phyloP scores from a whole-genome alignment of 2,888 invertebrate species.

The Luperina nickerlii region DNA sequence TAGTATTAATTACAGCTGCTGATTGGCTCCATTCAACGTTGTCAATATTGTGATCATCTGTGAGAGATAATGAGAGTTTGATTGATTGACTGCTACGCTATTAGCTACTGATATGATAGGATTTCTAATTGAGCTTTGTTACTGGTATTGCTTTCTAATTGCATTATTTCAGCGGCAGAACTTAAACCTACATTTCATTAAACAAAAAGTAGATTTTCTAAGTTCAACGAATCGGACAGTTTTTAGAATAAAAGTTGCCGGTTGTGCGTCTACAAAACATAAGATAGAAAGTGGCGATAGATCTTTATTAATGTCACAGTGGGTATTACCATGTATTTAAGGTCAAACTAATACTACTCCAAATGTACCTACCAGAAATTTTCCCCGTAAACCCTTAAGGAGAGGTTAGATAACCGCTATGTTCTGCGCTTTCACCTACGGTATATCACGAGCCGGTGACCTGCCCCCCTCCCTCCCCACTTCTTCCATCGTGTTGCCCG shows the following conservation, averaged over 20 bases:
- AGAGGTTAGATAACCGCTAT: slow-evolving; percentile 71
- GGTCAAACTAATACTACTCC: not conserved
- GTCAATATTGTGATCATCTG: slow-evolving; percentile 65
- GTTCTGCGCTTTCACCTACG: slow-evolving; percentile 78
- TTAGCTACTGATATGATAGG: slow-evolving; percentile 41
- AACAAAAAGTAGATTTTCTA: not conserved
- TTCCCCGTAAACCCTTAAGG: slow-evolving; percentile 63
- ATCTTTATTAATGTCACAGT: not conserved
- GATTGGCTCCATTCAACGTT: slow-evolving; percentile 66
- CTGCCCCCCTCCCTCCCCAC: slow-evolving; percentile 36
- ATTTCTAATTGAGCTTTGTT: slow-evolving; percentile 21
- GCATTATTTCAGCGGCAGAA: not conserved
- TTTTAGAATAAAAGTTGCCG: not conserved
- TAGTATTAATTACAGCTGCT: slow-evolving; percentile 66
- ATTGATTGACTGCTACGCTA: slow-evolving; percentile 54
- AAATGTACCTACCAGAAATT: slow-evolving; percentile 44
- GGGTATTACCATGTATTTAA: not conserved
- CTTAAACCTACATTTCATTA: not conserved
- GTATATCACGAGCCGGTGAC: slow-evolving; percentile 78
- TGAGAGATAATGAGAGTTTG: slow-evolving; percentile 57
- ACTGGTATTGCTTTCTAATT: slow-evolving; percentile 31
- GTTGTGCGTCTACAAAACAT: not conserved
- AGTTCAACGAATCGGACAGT: not conserved
- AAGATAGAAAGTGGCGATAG: not conserved
- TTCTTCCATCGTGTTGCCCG: slow-evolving; percentile 49